Percentiles rank a stretch among this genome's conserved stretches.
Evolutionary conservation across 2,797 vertebrate genomes (phyloP).

Genomic region (Spinibarbus caldwelli): DNA sequence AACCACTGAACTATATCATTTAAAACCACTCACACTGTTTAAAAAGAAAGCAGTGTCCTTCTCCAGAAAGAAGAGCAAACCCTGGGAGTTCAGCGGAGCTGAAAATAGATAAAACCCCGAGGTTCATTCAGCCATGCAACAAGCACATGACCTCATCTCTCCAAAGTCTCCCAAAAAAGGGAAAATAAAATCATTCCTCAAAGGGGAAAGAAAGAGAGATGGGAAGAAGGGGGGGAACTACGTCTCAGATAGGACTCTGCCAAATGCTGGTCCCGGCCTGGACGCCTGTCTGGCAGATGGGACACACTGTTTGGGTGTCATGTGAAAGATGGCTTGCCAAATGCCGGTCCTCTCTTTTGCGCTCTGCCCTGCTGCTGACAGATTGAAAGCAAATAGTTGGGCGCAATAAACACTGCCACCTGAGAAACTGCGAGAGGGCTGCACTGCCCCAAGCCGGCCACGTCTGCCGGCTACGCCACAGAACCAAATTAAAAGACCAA

Average conservation of each 20-base stretch:
- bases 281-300: slow-evolving; percentile 67
- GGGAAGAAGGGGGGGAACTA: background rate
- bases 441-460: slow-evolving; percentile 51
- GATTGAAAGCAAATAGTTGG: slow-evolving; percentile 81
- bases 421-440: slow-evolving; percentile 66
- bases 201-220: slow-evolving; percentile 9
- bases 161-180: slow-evolving; percentile 33
- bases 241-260: slow-evolving; percentile 54
- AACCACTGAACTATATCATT: slow-evolving; percentile 31
- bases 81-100: slow-evolving; percentile 33
- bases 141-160: slow-evolving; percentile 55
- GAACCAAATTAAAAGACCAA: slow-evolving; percentile 58
- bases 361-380: slow-evolving; percentile 71
- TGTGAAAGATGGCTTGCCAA: slow-evolving; percentile 69
- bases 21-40: slow-evolving; percentile 38
- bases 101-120: slow-evolving; percentile 51
- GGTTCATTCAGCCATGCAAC: slow-evolving; percentile 38
- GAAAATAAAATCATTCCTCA: slow-evolving; percentile 40
- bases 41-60: slow-evolving; percentile 34
- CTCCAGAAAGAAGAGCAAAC: slow-evolving; percentile 25
- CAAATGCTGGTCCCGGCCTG: slow-evolving; percentile 60
- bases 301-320: slow-evolving; percentile 64
- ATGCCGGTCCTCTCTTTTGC: slow-evolving; percentile 58
- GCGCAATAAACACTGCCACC: slow-evolving; percentile 79
- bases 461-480: slow-evolving; percentile 52